A percentile compares a stretch with the other conserved stretches of the same genome.
These are phyloP conservation scores for Pseudochirops corinnae DNA, from an alignment of 2,797 vertebrate genomes.

Conservation along the genomic window DNA sequence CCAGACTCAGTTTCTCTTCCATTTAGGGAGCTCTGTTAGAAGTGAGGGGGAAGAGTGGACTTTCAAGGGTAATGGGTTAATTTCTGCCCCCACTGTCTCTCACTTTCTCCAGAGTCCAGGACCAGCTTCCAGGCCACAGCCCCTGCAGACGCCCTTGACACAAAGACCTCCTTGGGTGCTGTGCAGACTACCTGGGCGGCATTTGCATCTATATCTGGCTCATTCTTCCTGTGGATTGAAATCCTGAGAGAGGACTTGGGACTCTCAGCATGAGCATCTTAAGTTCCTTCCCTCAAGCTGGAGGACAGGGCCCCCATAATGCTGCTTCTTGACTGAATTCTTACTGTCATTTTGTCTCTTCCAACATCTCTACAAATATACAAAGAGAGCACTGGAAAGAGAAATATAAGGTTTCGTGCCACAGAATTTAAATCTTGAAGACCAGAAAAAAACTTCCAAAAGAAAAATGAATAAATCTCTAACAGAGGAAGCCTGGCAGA, in stretches of 20 bases:
- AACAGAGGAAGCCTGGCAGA: background rate
- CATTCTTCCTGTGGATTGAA: background rate
- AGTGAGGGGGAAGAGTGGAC: background rate
- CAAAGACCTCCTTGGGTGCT: background rate
- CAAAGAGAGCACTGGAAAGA: background rate
- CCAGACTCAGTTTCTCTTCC: background rate
- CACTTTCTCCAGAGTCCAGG: background rate
- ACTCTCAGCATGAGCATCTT: background rate
- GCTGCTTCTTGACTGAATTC: background rate
- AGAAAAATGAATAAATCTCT: background rate
- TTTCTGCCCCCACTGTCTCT: background rate
- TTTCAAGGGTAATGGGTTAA: background rate
- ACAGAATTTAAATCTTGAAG: background rate
- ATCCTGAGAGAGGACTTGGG: background rate
- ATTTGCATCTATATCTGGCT: background rate
- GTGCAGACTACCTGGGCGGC: background rate
- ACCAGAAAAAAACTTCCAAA: background rate
- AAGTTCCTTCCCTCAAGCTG: background rate
- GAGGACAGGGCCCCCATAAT: background rate
- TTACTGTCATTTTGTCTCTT: background rate
- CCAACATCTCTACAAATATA: background rate
- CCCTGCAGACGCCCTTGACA: background rate
- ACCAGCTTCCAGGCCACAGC: background rate
- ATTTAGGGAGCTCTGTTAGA: background rate
- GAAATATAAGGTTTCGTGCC: background rate